phyloP scores from a whole-genome alignment of 2,113 vertebrate species.

The Ciconia maguari region DNA sequence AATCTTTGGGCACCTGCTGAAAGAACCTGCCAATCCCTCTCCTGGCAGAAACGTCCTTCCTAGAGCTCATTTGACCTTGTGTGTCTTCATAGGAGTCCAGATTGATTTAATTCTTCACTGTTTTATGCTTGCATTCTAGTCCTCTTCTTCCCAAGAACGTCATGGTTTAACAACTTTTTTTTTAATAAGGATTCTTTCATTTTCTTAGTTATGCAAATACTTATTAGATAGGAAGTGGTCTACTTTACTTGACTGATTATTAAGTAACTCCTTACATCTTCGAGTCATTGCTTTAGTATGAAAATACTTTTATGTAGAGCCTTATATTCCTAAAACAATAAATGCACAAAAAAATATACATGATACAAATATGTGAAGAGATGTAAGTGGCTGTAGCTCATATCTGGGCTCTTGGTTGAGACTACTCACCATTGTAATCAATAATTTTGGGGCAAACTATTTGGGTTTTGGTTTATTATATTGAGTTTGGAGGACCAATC shows the following conservation, averaged over 20 bases:
- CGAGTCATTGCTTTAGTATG: not conserved
- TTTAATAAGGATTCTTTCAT: not conserved
- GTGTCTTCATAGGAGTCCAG: not conserved
- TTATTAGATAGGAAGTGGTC: not conserved
- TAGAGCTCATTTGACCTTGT: not conserved
- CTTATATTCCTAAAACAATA: not conserved
- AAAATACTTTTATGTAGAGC: not conserved
- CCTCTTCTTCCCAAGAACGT: not conserved
- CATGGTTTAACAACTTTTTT: fast-evolving
- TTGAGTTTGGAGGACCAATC: not conserved
- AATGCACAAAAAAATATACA: not conserved
- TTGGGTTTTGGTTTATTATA: not conserved
- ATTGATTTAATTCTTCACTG: not conserved
- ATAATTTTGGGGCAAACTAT: not conserved
- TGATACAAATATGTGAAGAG: not conserved
- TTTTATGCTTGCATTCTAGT: not conserved
- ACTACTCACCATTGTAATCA: not conserved
- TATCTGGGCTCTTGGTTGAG: not conserved
- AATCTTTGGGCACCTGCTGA: not conserved
- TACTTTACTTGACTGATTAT: not conserved
- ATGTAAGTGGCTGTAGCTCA: not conserved
- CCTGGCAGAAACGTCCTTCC: not conserved
- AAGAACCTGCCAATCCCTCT: not conserved
- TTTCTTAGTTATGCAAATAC: not conserved
- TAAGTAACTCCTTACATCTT: not conserved